Base-by-base conservation (phyloP, 1,140 invertebrate genomes). In the Aphis gossypii region DNA sequence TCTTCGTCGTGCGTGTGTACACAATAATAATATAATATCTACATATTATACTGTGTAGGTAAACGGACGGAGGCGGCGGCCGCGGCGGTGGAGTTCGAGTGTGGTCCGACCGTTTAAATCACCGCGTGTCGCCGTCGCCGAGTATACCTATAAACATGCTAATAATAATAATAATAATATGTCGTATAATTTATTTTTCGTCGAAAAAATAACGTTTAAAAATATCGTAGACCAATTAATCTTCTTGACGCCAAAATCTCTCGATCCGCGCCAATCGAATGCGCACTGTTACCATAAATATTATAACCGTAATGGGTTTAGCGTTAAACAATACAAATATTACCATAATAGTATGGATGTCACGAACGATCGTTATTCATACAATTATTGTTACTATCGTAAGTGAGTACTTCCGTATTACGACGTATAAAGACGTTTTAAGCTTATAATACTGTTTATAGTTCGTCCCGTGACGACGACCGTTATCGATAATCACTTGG, bases 51-150 rank as follows among this genome's bases (percentile, higher is more conserved):
- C 7, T 83, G 25, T 23, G 11, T 87, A 87, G 84, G 84, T n/a
- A 87, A 38, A 87, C 83, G 38, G 2, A 46, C 84, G 35, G 44
- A 84, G 83, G 41, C 38, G 76, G 18, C 38, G 83, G 83, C 38
- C 41, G 83, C 83, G 83, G 83, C 23, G 35, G n/a, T 11, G 14
- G 54, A 68, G 90, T 60, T 60, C 54, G 23, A 38, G 54, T 91
- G 90, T 91, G 90, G 90, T 91, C 90, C 90, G 54, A 91, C 44
- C 90, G 90, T 60, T 91, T 91, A 91, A 91, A 91, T 91, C 90
- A 91, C 90, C 51, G 54, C 88, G 88, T 90, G 88, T 90, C 87
- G 83, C 38, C 84, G 84, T 87, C 84, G 44, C 44, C 84, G 84
- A 25, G 83, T 84, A 23, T 44, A 30, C 30, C 60, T n/a, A 76